phyloP scores from a whole-genome alignment of 2,113 vertebrate species.

The Charadrius vociferus region DNA sequence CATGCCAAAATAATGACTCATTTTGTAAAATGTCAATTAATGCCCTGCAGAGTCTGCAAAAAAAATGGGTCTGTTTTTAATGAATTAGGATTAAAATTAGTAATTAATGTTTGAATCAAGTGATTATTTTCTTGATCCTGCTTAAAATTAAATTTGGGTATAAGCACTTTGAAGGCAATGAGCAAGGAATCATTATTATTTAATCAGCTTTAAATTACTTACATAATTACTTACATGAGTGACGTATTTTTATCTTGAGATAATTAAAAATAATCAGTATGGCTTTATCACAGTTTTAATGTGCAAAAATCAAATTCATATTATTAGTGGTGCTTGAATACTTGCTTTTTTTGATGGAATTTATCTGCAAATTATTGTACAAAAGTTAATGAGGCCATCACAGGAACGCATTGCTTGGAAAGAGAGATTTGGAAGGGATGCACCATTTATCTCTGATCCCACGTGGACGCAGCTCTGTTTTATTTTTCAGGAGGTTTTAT shows the following conservation, averaged over 20 bases:
- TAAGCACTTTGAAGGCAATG: conserved; percentile 29
- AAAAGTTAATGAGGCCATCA: conserved; percentile 1
- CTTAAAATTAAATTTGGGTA: conserved; percentile 56
- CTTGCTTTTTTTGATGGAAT: background rate
- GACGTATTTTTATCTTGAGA: conserved; percentile 29
- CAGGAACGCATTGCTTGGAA: background rate
- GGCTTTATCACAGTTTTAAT: conserved; percentile 32
- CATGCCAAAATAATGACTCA: conserved; percentile 2
- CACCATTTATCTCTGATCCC: background rate
- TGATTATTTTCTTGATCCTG: conserved; percentile 55
- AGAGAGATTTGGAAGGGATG: background rate
- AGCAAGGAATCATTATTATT: conserved; percentile 48
- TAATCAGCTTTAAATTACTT: conserved; percentile 64
- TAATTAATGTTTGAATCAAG: conserved; percentile 48
- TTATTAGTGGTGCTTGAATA: background rate
- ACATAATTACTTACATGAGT: conserved; percentile 17
- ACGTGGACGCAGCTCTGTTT: background rate
- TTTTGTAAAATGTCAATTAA: conserved; percentile 31
- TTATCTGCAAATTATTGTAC: background rate
- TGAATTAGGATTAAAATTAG: conserved; percentile 34
- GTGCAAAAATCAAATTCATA: conserved; percentile 29
- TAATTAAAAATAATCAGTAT: conserved; percentile 59
- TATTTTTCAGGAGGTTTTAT: background rate
- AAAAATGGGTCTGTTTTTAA: conserved; percentile 9
- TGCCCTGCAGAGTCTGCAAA: conserved; percentile 5